Evolutionary conservation across 2,888 invertebrate species (phyloP).

Genomic region (Lycaena phlaeas): DNA sequence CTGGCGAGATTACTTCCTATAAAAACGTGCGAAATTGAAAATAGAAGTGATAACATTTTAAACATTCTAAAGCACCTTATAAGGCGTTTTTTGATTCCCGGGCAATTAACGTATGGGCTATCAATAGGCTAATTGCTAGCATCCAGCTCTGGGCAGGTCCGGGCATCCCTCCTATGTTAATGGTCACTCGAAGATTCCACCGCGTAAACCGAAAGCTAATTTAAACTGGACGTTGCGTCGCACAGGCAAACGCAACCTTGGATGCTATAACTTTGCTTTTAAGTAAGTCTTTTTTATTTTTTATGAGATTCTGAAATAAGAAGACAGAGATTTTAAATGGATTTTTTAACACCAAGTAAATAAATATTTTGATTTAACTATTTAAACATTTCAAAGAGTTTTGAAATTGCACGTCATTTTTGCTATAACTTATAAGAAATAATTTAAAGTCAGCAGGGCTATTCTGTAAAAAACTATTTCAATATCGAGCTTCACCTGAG

Average conservation of each 20-base stretch:
- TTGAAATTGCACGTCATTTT: too few relatives aligned
- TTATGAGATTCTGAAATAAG: too few relatives aligned
- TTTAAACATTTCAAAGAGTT: too few relatives aligned
- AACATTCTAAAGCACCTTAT: slow-evolving; percentile 11
- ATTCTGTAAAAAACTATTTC: too few relatives aligned
- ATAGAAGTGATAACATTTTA: slow-evolving; percentile 7
- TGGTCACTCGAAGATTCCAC: slow-evolving; percentile 38
- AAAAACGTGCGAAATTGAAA: too few relatives aligned
- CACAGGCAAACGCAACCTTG: slow-evolving; percentile 24
- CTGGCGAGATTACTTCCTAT: too few relatives aligned
- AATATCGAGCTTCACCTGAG: too few relatives aligned
- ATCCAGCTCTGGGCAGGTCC: slow-evolving; percentile 26
- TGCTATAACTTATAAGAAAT: too few relatives aligned
- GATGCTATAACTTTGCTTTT: too few relatives aligned
- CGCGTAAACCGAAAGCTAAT: slow-evolving; percentile 45
- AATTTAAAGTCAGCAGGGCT: too few relatives aligned
- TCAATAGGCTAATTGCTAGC: slow-evolving; percentile 32
- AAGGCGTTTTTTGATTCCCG: slow-evolving; percentile 20
- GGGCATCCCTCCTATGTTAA: slow-evolving; percentile 54
- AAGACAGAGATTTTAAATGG: not conserved
- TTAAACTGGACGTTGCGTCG: slow-evolving; percentile 45
- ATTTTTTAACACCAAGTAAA: not conserved
- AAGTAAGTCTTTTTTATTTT: too few relatives aligned
- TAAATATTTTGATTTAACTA: too few relatives aligned
- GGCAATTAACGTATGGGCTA: slow-evolving; percentile 28